Evolutionary conservation across 2,113 vertebrate species (phyloP).

Genomic region (Aleadryas rufinucha): DNA sequence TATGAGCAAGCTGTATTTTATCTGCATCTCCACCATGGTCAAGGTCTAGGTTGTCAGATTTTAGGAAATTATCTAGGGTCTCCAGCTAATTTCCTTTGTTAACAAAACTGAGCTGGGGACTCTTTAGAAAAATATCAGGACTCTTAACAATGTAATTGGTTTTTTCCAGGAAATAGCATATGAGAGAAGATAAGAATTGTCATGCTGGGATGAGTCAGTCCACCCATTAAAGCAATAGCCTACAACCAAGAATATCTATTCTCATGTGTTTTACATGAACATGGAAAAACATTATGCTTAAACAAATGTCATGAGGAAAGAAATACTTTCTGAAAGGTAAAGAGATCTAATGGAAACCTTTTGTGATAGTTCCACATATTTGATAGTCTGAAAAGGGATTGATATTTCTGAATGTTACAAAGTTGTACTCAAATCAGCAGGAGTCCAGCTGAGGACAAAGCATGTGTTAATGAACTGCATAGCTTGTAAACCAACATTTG

Average conservation of each 20-base stretch:
- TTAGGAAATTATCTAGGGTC: neutral
- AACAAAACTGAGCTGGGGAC: neutral
- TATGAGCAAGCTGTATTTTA: neutral
- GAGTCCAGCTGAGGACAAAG: neutral
- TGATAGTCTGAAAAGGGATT: neutral
- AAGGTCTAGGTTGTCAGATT: neutral
- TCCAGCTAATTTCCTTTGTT: neutral
- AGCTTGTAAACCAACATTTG: neutral
- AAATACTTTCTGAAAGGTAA: neutral
- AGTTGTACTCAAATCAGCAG: neutral
- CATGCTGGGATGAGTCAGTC: neutral
- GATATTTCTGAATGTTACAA: neutral
- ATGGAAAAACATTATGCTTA: neutral
- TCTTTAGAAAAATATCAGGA: neutral
- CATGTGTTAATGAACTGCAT: neutral
- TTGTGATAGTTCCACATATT: neutral
- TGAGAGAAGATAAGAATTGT: neutral
- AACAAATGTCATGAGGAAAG: neutral
- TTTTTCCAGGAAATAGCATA: neutral
- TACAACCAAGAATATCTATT: neutral
- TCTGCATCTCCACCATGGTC: rapidly evolving
- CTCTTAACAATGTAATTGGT: neutral
- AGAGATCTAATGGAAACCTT: neutral
- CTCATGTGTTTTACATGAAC: neutral
- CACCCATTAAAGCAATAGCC: neutral